Conservation (phyloP, 92 coral and sea anemone species). For the Montipora capitata region DNA sequence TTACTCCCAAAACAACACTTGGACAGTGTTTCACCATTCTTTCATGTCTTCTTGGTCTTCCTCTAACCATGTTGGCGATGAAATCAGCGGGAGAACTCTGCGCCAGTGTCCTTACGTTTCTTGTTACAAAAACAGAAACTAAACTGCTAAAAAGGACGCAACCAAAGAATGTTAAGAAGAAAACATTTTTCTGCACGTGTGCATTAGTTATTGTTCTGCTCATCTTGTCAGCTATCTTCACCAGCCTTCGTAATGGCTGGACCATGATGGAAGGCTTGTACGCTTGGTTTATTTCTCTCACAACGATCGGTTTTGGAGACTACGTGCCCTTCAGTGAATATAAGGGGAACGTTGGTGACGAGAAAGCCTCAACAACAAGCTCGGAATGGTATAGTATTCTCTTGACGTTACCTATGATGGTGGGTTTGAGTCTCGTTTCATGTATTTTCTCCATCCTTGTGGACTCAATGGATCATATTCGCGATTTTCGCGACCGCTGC, state of each 20-base stretch:
- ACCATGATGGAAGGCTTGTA: conserved; percentile 20
- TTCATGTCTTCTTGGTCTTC: conserved; percentile 21
- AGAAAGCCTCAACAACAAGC: neutral
- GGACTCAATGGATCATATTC: conserved; percentile 34
- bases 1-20: conserved; percentile 31
- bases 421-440: conserved; percentile 5
- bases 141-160: conserved; percentile 1
- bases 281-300: conserved; percentile 37
- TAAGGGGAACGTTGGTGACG: neutral
- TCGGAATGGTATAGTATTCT: neutral
- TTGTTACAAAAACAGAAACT: conserved; percentile 28
- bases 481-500: neutral
- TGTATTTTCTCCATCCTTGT: conserved; percentile 19
- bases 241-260: neutral
- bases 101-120: neutral
- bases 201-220: neutral
- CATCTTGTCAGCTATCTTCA: neutral
- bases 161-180: conserved; percentile 7
- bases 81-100: conserved; percentile 23
- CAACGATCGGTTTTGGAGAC: conserved; percentile 47
- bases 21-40: conserved; percentile 48
- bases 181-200: neutral
- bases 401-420: neutral
- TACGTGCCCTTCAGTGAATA: conserved; percentile 3
- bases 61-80: conserved; percentile 36